Percentiles rank a stretch among this genome's conserved stretches.
phyloP scores from a whole-genome alignment of 2,888 invertebrate species.

The Cheilosia soror region DNA sequence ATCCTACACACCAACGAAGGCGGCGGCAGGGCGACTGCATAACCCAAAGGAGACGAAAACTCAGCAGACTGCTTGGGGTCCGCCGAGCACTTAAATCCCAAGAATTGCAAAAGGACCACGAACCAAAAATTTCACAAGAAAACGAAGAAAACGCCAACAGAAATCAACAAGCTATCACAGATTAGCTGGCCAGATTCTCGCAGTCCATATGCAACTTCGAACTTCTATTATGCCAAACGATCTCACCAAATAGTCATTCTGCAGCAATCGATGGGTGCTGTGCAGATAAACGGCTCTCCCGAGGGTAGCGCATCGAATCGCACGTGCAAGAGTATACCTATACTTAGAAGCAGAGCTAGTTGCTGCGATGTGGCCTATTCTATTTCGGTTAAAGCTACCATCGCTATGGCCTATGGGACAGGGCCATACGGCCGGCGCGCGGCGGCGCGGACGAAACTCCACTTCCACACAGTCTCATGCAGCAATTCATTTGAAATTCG shows the following conservation, averaged over 20 bases:
- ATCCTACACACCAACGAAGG: slow-evolving; percentile 50
- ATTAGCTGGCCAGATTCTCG: slow-evolving; percentile 62
- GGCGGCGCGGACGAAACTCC: slow-evolving; percentile 40
- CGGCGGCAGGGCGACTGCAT: slow-evolving; percentile 13
- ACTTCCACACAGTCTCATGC: slow-evolving; percentile 53
- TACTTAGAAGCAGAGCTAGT: too few species aligned
- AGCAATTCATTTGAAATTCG: slow-evolving; percentile 78
- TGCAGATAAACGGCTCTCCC: slow-evolving; percentile 62
- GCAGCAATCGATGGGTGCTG: slow-evolving; percentile 65
- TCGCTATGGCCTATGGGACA: neutral
- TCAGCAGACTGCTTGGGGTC: slow-evolving; percentile 84
- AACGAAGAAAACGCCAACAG: slow-evolving; percentile 49
- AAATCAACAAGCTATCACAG: slow-evolving; percentile 74
- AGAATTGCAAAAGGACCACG: slow-evolving; percentile 67
- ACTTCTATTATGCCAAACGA: slow-evolving; percentile 67
- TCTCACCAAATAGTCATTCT: slow-evolving; percentile 67
- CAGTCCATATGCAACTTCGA: slow-evolving; percentile 58
- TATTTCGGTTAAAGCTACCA: slow-evolving; percentile 38
- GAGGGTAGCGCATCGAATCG: slow-evolving; percentile 45
- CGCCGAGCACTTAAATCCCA: slow-evolving; percentile 74
- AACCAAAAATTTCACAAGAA: slow-evolving; percentile 52
- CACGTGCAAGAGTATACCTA: slow-evolving; percentile 51
- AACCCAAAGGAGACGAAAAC: slow-evolving; percentile 41
- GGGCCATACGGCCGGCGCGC: slow-evolving; percentile 4
- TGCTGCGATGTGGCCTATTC: slow-evolving; percentile 50